phyloP scores from a whole-genome alignment of 2,888 invertebrate species.

The Leucophenga maculata region DNA sequence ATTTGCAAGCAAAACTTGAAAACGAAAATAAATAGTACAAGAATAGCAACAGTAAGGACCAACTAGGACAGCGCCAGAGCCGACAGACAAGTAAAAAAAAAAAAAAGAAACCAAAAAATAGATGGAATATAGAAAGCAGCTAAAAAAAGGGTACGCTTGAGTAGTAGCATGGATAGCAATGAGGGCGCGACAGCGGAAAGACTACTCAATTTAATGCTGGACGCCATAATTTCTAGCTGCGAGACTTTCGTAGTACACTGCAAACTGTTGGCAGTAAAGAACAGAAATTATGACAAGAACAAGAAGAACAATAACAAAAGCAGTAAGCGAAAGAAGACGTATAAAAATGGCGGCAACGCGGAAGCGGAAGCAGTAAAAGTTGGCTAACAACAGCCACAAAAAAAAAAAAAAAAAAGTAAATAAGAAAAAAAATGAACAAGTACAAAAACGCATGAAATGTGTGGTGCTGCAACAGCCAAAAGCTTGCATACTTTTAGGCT shows the following conservation, averaged over 20 bases:
- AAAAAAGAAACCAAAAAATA: not conserved
- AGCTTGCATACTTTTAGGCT: too few relatives aligned
- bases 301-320: conserved; percentile 24
- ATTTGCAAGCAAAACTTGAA: conserved; percentile 45
- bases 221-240: conserved; percentile 5
- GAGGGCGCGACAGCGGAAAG: not conserved
- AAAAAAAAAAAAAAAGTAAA: too few relatives aligned
- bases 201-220: conserved; percentile 13
- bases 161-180: conserved; percentile 9
- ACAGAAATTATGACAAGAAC: conserved; percentile 29
- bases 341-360: too few relatives aligned
- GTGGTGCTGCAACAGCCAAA: too few relatives aligned
- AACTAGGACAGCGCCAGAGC: conserved; percentile 23
- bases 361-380: too few relatives aligned
- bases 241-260: conserved; percentile 22
- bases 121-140: too few relatives aligned
- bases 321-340: not conserved
- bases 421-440: too few relatives aligned
- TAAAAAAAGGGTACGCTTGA: not conserved
- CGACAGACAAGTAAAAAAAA: not conserved
- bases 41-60: conserved; percentile 23
- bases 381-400: too few relatives aligned
- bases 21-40: not conserved
- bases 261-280: conserved; percentile 28
- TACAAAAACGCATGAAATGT: too few relatives aligned